Evolutionary conservation across 2,113 vertebrate species (phyloP), one percentile per base, ranked within the genome.

Genomic region (Syngnathus scovelli): DNA sequence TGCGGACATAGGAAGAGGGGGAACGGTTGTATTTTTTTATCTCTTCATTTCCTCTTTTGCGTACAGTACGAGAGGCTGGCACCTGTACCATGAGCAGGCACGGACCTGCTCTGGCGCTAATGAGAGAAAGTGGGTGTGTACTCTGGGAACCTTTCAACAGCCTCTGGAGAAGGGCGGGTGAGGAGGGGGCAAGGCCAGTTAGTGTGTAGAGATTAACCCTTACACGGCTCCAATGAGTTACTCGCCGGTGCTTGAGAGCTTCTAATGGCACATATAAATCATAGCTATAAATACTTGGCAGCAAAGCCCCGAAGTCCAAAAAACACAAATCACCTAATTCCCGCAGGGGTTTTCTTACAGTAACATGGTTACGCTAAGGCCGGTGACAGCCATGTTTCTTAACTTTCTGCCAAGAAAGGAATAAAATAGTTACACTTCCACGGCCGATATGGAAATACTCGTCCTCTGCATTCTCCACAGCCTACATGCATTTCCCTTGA

Each of bases 61-160:
- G 43, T 59, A 67, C 68, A 61, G 43, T 59, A 67, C 68, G 64
- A 69, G 27, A 18, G 36, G 46, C 69, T 81, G 78, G 84, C 83
- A 75, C 64, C 60, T 58, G 46, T 74, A 68, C 64, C 43, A 43
- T 36, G 65, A 71, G 79, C 89, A 84, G 71, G 90, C 80, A 84
- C 68, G 6, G 77, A 81, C 88, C 79, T 86, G 90, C 78, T 59
- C 67, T 61, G 49, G 67, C 54, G 70, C 63, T 76, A 76, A 80
- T 81, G 81, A 82, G 82, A 80, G 83, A 72, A 60, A 61, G 80
- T 80, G 77, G 86, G 86, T 75, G 87, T 87, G 81, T 76, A 52
- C 76, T 67, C 56, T 68, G 61, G 61, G 72, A 76, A 68, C 67
- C 67, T 83, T 86, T 81, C 64, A 87, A 70, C 74, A 78, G 73